These are phyloP conservation scores for Collichthys lucidus DNA, from an alignment of 2,113 vertebrate genomes.

Conservation along the genomic window DNA sequence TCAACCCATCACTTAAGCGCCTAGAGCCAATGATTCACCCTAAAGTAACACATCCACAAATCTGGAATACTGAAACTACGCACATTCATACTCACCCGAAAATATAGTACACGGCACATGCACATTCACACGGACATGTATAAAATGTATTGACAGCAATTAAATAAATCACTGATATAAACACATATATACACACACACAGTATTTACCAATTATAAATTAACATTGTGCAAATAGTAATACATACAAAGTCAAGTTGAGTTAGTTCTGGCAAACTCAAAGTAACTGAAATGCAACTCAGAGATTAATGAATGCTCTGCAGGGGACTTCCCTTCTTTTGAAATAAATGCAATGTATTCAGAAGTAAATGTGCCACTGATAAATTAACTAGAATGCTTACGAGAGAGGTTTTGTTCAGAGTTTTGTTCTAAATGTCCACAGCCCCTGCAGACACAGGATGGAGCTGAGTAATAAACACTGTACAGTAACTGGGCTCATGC, in stretches of 20 bases:
- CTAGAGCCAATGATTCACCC: constrained; percentile 14
- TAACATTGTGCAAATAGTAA: constrained; percentile 77
- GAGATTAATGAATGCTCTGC: constrained; percentile 22
- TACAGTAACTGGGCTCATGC: constrained; percentile 4
- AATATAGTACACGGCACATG: not conserved
- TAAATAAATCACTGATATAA: too few relatives aligned
- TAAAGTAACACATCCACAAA: constrained; percentile 35
- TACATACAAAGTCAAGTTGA: constrained; percentile 64
- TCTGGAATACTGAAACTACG: constrained; percentile 41
- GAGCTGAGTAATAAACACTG: constrained; percentile 24
- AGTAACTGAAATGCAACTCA: constrained; percentile 17
- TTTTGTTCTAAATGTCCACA: constrained; percentile 58
- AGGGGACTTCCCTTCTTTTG: constrained; percentile 10
- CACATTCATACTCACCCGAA: constrained; percentile 46
- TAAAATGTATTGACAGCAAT: too few relatives aligned
- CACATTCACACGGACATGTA: too few relatives aligned
- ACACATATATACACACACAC: constrained; percentile 43
- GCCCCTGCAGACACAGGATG: constrained; percentile 11
- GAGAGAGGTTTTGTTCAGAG: constrained; percentile 49
- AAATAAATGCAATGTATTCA: constrained; percentile 28
- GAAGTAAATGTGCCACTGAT: constrained; percentile 40
- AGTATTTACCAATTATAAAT: constrained; percentile 75
- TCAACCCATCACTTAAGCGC: constrained; percentile 15
- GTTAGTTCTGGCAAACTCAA: constrained; percentile 25
- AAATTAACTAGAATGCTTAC: constrained; percentile 7